Evolutionary conservation across 2,888 invertebrate genomes (phyloP), one percentile per base, ranked within the genome.

Genomic region (Myopa tessellatipennis): DNA sequence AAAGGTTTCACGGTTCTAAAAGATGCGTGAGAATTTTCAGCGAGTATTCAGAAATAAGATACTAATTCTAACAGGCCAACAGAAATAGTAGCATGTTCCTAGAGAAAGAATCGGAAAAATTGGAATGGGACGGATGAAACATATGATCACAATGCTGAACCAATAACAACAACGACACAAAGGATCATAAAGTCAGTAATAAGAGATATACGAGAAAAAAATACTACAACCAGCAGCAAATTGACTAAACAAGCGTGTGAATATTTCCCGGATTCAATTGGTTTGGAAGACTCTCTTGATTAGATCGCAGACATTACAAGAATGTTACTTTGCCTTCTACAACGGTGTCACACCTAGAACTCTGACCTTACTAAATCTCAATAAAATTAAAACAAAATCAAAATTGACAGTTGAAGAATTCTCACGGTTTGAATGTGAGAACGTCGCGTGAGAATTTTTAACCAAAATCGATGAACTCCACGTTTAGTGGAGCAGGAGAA

Each of bases 381-480:
- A 26, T 26, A 26, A 26, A 26, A 26, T 26, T 1, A 26, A 34
- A 18, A n/a, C 61, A 34, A 26, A 34, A 7, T 45, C 7, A 61
- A 61, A 61, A 34, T 65, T 65, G 7, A 63, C 38, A 26, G 14
- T 36, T 63, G 5, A 63, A 63, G 4, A 63, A 36, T 36, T 36
- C 65, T 65, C 38, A 34, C 65, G 14, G 4, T 14, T 68, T 10
- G 40, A 7, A 68, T n/a, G 16, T 45, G 45, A 68, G 40, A 68
- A 26, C 12, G 14, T 36, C 26, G 36, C 77, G 72, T 72, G 77
- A 72, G 72, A 77, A 77, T 58, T 77, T 55, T 72, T 52, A 4
- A 16, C 26, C 38, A 67, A 65, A 50, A n/a, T 70, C 45, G 52
- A 50, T 67, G 38, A 69, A 68, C 36, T 71, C 36, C 38, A 18